Evolutionary conservation across 2,113 vertebrate species (phyloP).

Genomic region (Oceanites oceanicus): DNA sequence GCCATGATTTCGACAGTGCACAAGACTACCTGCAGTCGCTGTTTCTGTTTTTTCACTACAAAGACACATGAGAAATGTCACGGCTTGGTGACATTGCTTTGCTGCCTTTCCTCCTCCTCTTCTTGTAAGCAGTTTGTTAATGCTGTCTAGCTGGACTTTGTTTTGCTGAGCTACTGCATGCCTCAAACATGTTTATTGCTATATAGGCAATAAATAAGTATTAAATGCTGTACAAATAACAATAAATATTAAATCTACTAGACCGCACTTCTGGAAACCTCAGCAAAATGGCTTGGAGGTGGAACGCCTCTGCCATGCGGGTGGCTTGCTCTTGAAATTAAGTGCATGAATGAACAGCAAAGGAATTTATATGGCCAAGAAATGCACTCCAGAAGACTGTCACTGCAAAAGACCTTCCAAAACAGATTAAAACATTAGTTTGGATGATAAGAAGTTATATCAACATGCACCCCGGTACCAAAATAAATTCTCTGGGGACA

Average conservation of each 20-base stretch:
- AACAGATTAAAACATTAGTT: not conserved
- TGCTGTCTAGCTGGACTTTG: not conserved
- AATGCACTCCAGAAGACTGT: not conserved
- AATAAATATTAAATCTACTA: constrained; percentile 25
- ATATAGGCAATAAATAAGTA: not conserved
- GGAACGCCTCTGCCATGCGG: not conserved
- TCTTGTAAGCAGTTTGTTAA: not conserved
- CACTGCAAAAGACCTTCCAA: not conserved
- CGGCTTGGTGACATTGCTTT: not conserved
- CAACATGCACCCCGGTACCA: not conserved
- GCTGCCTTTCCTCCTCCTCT: not conserved
- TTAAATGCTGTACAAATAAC: constrained; percentile 8
- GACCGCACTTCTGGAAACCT: not conserved
- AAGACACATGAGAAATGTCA: not conserved
- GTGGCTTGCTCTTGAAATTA: not conserved
- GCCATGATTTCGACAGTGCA: not conserved
- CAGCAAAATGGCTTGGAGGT: not conserved
- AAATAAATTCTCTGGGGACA: not conserved
- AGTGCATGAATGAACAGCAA: not conserved
- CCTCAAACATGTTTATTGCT: not conserved
- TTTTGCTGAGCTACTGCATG: not conserved
- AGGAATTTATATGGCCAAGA: not conserved
- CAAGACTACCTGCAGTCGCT: not conserved
- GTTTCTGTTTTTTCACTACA: not conserved
- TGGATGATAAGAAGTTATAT: not conserved